Conservation (phyloP, 2,113 vertebrate species). For the Orientallactaga bullata region DNA sequence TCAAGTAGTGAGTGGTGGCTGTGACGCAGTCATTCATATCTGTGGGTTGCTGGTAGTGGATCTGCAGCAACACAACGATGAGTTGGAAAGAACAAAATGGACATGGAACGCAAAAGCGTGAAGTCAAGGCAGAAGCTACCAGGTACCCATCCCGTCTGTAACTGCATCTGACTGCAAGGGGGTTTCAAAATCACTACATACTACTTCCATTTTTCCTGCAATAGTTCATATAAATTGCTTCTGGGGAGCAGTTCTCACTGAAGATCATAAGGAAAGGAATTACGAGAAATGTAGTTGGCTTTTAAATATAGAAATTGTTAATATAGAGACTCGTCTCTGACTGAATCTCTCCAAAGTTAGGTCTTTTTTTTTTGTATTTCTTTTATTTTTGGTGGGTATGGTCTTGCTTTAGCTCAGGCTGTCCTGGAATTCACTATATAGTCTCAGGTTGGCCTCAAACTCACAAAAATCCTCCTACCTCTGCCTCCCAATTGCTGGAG, state of each 20-base stretch:
- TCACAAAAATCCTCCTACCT: no score
- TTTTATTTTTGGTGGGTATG: no score
- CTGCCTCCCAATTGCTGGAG: no score
- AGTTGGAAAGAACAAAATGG: neutral
- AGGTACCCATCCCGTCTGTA: neutral
- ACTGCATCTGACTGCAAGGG: neutral
- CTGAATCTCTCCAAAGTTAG: no score
- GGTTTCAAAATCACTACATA: neutral
- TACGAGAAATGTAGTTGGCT: neutral
- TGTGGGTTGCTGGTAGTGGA: neutral
- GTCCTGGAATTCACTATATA: no score
- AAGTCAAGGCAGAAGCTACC: neutral
- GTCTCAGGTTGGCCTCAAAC: no score
- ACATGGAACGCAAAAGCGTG: neutral
- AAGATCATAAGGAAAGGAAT: neutral
- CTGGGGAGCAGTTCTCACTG: neutral
- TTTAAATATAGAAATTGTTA: constrained; percentile 5
- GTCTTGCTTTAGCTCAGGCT: no score
- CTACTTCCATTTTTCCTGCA: constrained; percentile 5
- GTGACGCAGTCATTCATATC: neutral
- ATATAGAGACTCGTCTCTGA: neutral
- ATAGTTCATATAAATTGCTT: neutral
- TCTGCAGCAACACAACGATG: neutral
- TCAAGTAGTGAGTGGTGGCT: neutral
- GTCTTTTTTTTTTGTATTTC: no score